phyloP scores from a whole-genome alignment of 2,797 vertebrate species.

The Microctenopoma stevenorrisi region DNA sequence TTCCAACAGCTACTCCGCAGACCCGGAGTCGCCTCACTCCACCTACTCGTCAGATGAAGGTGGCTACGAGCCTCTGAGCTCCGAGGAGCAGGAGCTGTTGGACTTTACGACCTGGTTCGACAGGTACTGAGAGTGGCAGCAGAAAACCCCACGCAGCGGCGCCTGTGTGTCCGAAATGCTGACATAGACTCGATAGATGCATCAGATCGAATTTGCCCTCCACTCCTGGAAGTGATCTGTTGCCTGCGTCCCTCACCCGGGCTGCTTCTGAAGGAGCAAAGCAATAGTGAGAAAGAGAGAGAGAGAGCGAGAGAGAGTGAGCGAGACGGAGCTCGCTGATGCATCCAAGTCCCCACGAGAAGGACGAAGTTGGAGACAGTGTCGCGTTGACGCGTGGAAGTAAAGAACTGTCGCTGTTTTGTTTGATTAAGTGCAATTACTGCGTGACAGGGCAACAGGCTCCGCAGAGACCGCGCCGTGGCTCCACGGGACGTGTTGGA shows the following conservation, averaged over 20 bases:
- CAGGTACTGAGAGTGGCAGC: slow-evolving; percentile 85
- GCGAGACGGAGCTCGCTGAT: slow-evolving; percentile 53
- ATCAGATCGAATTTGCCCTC: slow-evolving; percentile 51
- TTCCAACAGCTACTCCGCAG: slow-evolving; percentile 85
- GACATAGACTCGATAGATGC: slow-evolving; percentile 54
- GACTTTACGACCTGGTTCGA: slow-evolving; percentile 95
- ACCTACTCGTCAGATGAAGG: slow-evolving; percentile 92
- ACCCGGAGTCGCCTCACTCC: slow-evolving; percentile 89
- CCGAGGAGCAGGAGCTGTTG: slow-evolving; percentile 90
- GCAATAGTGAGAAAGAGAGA: slow-evolving; percentile 51
- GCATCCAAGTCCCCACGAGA: slow-evolving; percentile 50
- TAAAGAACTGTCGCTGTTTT: slow-evolving; percentile 61
- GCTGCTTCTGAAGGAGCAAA: slow-evolving; percentile 69
- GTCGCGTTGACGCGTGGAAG: slow-evolving; percentile 71
- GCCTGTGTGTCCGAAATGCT: slow-evolving; percentile 55
- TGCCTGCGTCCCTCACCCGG: slow-evolving; percentile 56
- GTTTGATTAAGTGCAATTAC: slow-evolving; percentile 88
- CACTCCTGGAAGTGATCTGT: slow-evolving; percentile 58
- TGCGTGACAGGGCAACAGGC: slow-evolving; percentile 54
- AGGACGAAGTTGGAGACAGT: slow-evolving; percentile 57
- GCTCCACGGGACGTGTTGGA: slow-evolving; percentile 46
- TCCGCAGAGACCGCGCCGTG: slow-evolving; percentile 40
- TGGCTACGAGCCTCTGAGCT: slow-evolving; percentile 91
- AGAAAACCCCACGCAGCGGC: slow-evolving; percentile 13
- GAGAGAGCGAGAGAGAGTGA: slow-evolving; percentile 33